Evolutionary conservation across 2,113 vertebrate genomes (phyloP).

Genomic region (Crotalus viridis): DNA sequence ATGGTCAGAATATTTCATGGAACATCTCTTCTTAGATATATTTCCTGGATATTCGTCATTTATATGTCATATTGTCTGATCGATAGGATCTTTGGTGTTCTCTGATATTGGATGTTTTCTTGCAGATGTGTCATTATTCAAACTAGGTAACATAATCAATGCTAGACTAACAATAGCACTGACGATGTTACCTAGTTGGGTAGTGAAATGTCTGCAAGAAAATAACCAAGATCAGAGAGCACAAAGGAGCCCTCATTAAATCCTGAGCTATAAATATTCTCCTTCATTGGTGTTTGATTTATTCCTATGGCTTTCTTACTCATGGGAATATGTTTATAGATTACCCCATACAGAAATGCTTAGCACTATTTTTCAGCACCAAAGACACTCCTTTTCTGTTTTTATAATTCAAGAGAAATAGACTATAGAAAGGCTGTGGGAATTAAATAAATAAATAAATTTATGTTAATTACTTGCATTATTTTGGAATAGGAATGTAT

Average conservation of each 20-base stretch:
- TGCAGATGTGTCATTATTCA: neutral
- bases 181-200: neutral
- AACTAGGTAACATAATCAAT: neutral
- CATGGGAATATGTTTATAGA: neutral
- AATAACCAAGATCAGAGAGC: neutral
- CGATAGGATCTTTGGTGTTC: neutral
- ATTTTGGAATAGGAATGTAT: neutral
- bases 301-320: neutral
- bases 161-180: neutral
- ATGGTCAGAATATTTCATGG: neutral
- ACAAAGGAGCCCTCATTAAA: neutral
- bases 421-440: neutral
- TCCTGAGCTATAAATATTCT: neutral
- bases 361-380: neutral
- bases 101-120: neutral
- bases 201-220: neutral
- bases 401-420: neutral
- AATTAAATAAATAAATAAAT: neutral
- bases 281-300: neutral
- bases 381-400: neutral
- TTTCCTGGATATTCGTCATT: neutral
- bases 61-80: neutral
- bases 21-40: neutral
- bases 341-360: neutral
- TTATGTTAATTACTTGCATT: neutral